phyloP scores from a whole-genome alignment of 2,888 invertebrate species.

The Eilema depressum region DNA sequence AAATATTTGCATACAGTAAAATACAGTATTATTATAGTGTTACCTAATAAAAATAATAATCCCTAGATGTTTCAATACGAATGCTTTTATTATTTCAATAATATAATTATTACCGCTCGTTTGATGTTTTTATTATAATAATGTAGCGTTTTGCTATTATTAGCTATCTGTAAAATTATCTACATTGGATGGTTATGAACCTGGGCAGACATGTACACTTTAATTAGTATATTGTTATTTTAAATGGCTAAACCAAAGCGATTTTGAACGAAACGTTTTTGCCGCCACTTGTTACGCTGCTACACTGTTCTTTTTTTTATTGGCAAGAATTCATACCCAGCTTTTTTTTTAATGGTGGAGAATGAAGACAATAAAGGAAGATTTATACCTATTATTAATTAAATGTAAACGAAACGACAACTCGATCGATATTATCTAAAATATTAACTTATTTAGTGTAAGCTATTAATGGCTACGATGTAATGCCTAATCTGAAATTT shows the following conservation, averaged over 20 bases:
- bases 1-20: background rate
- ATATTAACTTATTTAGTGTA: constrained; percentile 80
- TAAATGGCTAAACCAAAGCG: constrained; percentile 81
- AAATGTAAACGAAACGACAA: constrained; percentile 77
- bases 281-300: constrained; percentile 80
- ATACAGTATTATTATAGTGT: constrained; percentile 1
- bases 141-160: constrained; percentile 54
- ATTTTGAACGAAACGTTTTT: constrained; percentile 68
- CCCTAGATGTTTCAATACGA: background rate
- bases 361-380: constrained; percentile 86
- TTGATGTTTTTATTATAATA: constrained; percentile 47
- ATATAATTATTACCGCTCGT: constrained; percentile 16
- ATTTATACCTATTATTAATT: constrained; percentile 84
- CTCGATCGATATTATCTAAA: constrained; percentile 79
- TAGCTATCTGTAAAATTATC: constrained; percentile 58
- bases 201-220: constrained; percentile 68
- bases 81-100: background rate
- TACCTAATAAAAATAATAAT: background rate
- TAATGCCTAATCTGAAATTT: constrained; percentile 64
- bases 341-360: constrained; percentile 79
- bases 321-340: constrained; percentile 62
- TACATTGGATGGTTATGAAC: constrained; percentile 77
- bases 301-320: constrained; percentile 62
- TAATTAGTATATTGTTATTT: constrained; percentile 61
- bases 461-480: constrained; percentile 69